A percentile compares a stretch with the other conserved stretches of the same genome.
Evolutionary conservation across 2,888 invertebrate species (phyloP).

Genomic region (Campoletis raptor): DNA sequence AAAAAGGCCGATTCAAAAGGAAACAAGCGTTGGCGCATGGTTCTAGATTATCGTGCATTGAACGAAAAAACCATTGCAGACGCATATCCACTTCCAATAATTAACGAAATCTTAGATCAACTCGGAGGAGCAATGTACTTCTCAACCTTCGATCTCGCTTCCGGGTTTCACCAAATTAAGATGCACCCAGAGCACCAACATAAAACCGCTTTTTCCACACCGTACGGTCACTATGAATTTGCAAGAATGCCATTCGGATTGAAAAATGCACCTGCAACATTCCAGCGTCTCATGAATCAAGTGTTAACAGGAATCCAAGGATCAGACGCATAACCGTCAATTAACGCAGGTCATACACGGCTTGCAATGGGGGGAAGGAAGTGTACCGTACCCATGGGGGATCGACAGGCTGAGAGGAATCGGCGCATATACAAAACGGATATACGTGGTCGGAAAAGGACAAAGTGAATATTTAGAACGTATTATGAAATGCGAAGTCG

Average conservation of each 20-base stretch:
- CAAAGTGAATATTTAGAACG: too few species aligned
- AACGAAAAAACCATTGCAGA: slow-evolving; percentile 76
- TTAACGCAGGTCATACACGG: too few species aligned
- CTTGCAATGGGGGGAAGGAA: too few species aligned
- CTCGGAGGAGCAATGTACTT: slow-evolving; percentile 71
- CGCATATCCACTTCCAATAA: slow-evolving; percentile 74
- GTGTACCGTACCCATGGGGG: too few species aligned
- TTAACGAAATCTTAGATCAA: slow-evolving; percentile 75
- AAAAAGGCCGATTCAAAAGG: slow-evolving; percentile 76
- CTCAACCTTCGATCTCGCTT: slow-evolving; percentile 54
- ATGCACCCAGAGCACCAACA: slow-evolving; percentile 41
- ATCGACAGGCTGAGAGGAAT: too few species aligned
- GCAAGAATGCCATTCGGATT: slow-evolving; percentile 46
- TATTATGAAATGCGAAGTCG: too few species aligned
- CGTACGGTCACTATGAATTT: slow-evolving; percentile 49
- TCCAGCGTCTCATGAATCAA: slow-evolving; percentile 45
- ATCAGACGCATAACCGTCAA: too few species aligned
- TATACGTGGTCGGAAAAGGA: too few species aligned
- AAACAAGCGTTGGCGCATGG: slow-evolving; percentile 32
- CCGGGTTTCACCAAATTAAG: slow-evolving; percentile 43
- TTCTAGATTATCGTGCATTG: slow-evolving; percentile 74
- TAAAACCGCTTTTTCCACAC: slow-evolving; percentile 51
- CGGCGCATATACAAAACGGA: too few species aligned
- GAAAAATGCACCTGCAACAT: slow-evolving; percentile 50
- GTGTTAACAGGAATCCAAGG: slow-evolving; percentile 52